A percentile compares a stretch with the other conserved stretches of the same genome.
These are phyloP conservation scores for Cephonodes hylas DNA, from an alignment of 2,888 invertebrate genomes.

Conservation along the genomic window DNA sequence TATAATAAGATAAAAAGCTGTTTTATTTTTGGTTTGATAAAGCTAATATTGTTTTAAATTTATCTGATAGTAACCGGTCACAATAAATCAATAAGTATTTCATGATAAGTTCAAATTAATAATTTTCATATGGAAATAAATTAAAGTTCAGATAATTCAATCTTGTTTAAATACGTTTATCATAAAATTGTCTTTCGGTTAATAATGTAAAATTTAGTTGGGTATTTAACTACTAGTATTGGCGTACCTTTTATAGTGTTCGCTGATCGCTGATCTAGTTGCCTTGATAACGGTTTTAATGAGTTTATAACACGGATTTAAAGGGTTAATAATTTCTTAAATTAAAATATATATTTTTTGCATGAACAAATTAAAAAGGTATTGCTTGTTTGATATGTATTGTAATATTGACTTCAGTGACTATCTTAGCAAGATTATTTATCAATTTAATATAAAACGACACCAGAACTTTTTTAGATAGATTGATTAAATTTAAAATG, in stretches of 20 bases:
- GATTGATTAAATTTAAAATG: too few relatives aligned
- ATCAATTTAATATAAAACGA: not conserved
- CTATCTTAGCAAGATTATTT: not conserved
- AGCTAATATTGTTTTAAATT: not conserved
- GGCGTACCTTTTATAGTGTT: not conserved
- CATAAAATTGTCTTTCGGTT: not conserved
- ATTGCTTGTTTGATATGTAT: too few relatives aligned
- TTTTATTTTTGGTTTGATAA: not conserved
- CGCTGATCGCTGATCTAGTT: conserved; percentile 1
- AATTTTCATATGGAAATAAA: not conserved
- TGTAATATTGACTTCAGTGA: too few relatives aligned
- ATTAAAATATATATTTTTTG: not conserved
- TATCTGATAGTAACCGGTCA: not conserved
- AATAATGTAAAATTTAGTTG: not conserved
- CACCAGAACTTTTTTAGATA: not conserved
- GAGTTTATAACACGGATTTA: not conserved
- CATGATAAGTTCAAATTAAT: not conserved
- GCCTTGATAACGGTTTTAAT: not conserved
- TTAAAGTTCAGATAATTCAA: not conserved
- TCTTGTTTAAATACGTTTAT: not conserved
- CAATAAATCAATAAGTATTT: not conserved
- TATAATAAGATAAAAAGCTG: not conserved
- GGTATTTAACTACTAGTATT: not conserved
- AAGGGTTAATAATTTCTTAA: not conserved
- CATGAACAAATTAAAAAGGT: too few relatives aligned